These are phyloP conservation scores for Drosophila repleta DNA, from an alignment of 1,140 invertebrate species.

Conservation along the genomic window DNA sequence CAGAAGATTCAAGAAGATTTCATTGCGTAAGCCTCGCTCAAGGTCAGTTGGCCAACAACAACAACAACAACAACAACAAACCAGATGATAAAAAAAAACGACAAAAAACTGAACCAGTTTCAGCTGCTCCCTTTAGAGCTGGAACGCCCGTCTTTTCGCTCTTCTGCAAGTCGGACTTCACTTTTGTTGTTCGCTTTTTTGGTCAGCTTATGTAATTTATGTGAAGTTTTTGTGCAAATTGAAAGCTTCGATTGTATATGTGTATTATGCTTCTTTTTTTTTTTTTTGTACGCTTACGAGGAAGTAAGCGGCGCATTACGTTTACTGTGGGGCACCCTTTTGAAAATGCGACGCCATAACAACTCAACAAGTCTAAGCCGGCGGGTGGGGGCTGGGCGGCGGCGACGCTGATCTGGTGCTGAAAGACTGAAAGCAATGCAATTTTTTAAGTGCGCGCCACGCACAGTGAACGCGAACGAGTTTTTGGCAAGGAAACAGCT, in stretches of 20 bases:
- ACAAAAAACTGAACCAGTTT: constrained; percentile 65
- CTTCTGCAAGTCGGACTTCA: constrained; percentile 39
- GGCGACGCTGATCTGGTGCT: too few relatives aligned
- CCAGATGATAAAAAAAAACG: too few relatives aligned
- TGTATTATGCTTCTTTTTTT: constrained; percentile 17
- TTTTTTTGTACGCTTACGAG: constrained; percentile 50
- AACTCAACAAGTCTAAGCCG: constrained; percentile 12
- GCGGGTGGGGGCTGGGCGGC: not conserved
- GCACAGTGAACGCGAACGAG: constrained; percentile 34
- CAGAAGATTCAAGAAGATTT: constrained; percentile 50
- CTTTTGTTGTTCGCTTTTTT: constrained; percentile 31
- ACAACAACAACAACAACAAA: not conserved
- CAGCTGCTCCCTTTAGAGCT: constrained; percentile 44
- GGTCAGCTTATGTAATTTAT: constrained; percentile 76
- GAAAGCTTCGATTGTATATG: constrained; percentile 63
- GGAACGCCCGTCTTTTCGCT: constrained; percentile 9
- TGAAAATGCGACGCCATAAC: constrained; percentile 52
- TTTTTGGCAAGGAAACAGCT: constrained; percentile 10
- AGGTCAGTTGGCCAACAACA: constrained; percentile 66
- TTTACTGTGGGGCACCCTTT: constrained; percentile 67
- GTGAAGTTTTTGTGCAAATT: constrained; percentile 80
- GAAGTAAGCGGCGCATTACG: constrained; percentile 79
- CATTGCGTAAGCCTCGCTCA: constrained; percentile 66
- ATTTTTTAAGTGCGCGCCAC: constrained; percentile 37
- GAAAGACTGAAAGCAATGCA: constrained; percentile 11